Evolutionary conservation across 2,113 vertebrate species (phyloP).

Genomic region (Corythoichthys haematopterus): DNA sequence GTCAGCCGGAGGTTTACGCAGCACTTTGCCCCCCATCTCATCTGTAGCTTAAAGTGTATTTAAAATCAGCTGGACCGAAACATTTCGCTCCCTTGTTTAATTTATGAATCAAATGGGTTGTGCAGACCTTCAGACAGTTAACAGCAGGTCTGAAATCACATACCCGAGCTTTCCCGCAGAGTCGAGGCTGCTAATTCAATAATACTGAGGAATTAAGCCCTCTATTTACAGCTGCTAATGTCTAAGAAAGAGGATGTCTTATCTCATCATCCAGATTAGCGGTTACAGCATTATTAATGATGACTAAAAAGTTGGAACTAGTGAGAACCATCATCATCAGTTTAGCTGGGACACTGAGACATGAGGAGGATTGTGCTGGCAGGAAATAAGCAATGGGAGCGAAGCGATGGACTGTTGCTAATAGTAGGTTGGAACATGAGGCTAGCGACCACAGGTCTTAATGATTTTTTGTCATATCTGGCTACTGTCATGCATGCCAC

Average conservation of each 20-base stretch:
- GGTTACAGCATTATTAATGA: constrained; percentile 25
- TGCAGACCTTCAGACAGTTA: constrained; percentile 13
- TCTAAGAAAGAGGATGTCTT: constrained; percentile 37
- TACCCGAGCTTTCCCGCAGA: constrained; percentile 41
- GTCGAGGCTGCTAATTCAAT: constrained; percentile 48
- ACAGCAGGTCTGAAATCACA: constrained; percentile 23
- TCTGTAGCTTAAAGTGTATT: constrained; percentile 7
- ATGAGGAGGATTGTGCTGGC: constrained; percentile 15
- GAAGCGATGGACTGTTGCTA: constrained; percentile 23
- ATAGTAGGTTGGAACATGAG: too few species aligned
- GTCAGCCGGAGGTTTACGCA: too few species aligned
- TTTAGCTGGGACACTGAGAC: constrained; percentile 2
- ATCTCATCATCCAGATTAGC: constrained; percentile 42
- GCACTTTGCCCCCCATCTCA: neutral
- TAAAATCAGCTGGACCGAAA: neutral
- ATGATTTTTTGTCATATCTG: too few species aligned
- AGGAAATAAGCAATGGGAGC: constrained; percentile 20
- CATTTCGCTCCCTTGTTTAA: too few species aligned
- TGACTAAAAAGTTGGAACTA: constrained; percentile 33
- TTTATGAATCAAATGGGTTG: constrained; percentile 1
- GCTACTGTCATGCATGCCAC: too few species aligned
- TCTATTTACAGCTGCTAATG: constrained; percentile 57
- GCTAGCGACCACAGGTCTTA: too few species aligned
- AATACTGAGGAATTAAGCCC: constrained; percentile 50
- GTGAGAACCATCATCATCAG: constrained; percentile 8